Conservation (phyloP, 2,113 vertebrate genomes). For the Dolichallabes microphthalmus region DNA sequence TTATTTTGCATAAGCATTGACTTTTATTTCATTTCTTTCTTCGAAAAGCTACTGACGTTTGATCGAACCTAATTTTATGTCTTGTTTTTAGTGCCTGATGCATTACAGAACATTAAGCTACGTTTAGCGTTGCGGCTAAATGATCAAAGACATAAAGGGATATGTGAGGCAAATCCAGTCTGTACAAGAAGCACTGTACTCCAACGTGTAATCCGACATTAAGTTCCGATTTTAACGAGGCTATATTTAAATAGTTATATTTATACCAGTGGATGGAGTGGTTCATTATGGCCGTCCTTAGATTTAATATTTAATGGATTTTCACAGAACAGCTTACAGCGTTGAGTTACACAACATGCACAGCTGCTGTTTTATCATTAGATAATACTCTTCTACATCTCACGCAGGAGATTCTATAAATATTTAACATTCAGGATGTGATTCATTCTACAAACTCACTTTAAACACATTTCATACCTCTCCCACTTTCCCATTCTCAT, state of each 20-base stretch:
- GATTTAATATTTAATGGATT: slow-evolving; percentile 16
- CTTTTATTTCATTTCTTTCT: not conserved
- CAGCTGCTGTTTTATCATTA: slow-evolving; percentile 4
- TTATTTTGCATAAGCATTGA: not conserved
- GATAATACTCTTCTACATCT: slow-evolving; percentile 5
- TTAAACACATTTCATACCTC: slow-evolving; percentile 8
- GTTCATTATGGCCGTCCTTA: not conserved
- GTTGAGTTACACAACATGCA: slow-evolving; percentile 12
- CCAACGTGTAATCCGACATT: not conserved
- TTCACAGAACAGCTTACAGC: not conserved
- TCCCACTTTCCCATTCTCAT: slow-evolving; percentile 30
- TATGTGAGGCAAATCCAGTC: not conserved
- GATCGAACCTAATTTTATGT: not conserved
- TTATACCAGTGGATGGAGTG: not conserved
- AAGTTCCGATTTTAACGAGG: not conserved
- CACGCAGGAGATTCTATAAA: slow-evolving; percentile 20
- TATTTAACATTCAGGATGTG: slow-evolving; percentile 26
- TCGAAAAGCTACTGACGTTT: not conserved
- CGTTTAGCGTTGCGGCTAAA: not conserved
- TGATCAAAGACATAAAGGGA: not conserved
- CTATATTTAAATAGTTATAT: slow-evolving; percentile 11
- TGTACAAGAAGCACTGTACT: not conserved
- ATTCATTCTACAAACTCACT: slow-evolving; percentile 30
- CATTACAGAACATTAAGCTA: not conserved
- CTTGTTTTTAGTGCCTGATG: not conserved